Evolutionary conservation across 2,113 vertebrate species (phyloP), one percentile per base, ranked within the genome.

Genomic region (Trichomycterus rosablanca): DNA sequence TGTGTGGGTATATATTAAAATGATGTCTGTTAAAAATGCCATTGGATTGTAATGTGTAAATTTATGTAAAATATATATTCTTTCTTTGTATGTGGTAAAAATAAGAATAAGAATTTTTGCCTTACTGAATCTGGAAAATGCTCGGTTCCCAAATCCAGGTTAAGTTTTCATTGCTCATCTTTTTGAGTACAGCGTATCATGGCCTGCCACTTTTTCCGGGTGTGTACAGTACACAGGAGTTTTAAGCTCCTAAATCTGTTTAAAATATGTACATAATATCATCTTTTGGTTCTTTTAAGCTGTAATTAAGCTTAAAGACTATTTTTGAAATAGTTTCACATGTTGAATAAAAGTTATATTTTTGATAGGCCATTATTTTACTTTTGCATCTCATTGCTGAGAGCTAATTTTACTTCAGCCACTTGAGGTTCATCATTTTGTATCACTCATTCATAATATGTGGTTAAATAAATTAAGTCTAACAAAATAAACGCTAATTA

Each of bases 241-340:
- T n/a, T n/a, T n/a, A n/a, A n/a, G n/a, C n/a, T n/a, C n/a, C n/a
- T n/a, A n/a, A n/a, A n/a, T n/a, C n/a, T n/a, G n/a, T 11, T 45
- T 39, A 52, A 76, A 57, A 58, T 74, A 35, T 77, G 64, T 59
- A 67, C 68, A 74, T 71, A 42, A 71, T 50, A 20, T 74, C 73
- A 68, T 62, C 49, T 43, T 52, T 59, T 71, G 64, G 63, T 66
- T 71, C 48, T 73, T n/a, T n/a, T n/a, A n/a, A n/a, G n/a, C n/a
- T n/a, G n/a, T n/a, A n/a, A n/a, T n/a, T n/a, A n/a, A n/a, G 60
- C 43, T 65, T 56, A 64, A 77, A 84, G 78, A 49, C 76, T 84
- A 83, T 85, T 83, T 87, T 85, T 83, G 69, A 61, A 82, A 68
- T 66, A 44, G 30, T 74, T 79, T 23, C 65, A 59, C 63, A 71